Conservation (phyloP, 2,888 invertebrate species). For the Mellilla xanthometata region DNA sequence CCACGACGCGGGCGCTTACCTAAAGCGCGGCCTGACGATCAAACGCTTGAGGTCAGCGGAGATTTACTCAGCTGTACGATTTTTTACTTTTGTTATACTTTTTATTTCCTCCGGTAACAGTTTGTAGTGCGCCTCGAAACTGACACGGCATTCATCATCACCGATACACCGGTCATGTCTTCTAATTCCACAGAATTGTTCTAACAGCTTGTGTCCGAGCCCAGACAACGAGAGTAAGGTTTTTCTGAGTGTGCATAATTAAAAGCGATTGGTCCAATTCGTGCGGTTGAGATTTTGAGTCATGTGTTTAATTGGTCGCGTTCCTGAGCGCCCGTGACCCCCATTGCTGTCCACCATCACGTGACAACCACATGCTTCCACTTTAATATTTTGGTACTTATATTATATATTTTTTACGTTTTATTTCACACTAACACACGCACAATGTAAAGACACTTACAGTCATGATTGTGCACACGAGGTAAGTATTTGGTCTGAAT, state of each 20-base stretch:
- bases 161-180: slow-evolving; percentile 24
- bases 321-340: slow-evolving; percentile 51
- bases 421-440: slow-evolving; percentile 36
- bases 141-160: slow-evolving; percentile 66
- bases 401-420: background rate
- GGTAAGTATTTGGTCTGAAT: slow-evolving; percentile 17
- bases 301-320: slow-evolving; percentile 30
- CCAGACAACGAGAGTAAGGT: too few relatives aligned
- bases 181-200: background rate
- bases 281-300: slow-evolving; percentile 27
- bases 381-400: slow-evolving; percentile 24
- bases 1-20: slow-evolving; percentile 76
- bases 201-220: slow-evolving; percentile 9
- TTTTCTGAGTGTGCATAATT: too few relatives aligned
- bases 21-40: slow-evolving; percentile 77
- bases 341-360: slow-evolving; percentile 43
- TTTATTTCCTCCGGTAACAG: slow-evolving; percentile 50
- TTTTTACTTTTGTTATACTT: slow-evolving; percentile 33
- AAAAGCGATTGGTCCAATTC: slow-evolving; percentile 7
- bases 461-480: slow-evolving; percentile 37
- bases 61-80: slow-evolving; percentile 73
- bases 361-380: slow-evolving; percentile 41
- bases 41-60: slow-evolving; percentile 81
- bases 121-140: slow-evolving; percentile 71
- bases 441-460: slow-evolving; percentile 31